Conservation (phyloP, 1,140 invertebrate genomes). For the Aricia agestis region DNA sequence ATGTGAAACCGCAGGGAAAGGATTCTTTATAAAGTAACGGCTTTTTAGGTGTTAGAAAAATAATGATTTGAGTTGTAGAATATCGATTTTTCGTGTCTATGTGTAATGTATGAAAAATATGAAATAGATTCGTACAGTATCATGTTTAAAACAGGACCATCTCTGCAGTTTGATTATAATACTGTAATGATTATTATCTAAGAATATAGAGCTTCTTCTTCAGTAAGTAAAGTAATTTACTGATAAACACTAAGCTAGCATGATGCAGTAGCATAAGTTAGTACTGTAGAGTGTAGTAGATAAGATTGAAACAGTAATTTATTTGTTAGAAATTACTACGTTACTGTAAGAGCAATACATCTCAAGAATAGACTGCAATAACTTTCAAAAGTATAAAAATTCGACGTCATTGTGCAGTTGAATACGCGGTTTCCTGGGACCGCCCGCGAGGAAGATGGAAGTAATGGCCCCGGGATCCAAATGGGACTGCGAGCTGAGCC, state of each 20-base stretch:
- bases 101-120: no score
- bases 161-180: no score
- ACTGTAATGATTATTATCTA: no score
- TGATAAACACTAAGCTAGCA: no score
- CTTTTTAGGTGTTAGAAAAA: neutral
- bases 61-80: no score
- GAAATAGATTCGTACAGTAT: neutral
- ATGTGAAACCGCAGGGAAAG: constrained; percentile 20
- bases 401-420: neutral
- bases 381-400: neutral
- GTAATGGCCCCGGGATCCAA: neutral
- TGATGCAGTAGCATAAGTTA: no score
- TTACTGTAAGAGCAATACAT: neutral
- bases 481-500: neutral
- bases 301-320: no score
- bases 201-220: no score
- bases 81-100: no score
- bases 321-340: no score
- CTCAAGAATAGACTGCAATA: neutral
- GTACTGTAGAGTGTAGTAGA: no score
- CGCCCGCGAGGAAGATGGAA: constrained; percentile 1
- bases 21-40: constrained; percentile 16
- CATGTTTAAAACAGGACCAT: neutral
- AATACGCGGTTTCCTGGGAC: neutral
- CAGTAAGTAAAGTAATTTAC: no score